Base-by-base conservation (phyloP, 2,797 vertebrate species). In the Neomorphus geoffroyi region DNA sequence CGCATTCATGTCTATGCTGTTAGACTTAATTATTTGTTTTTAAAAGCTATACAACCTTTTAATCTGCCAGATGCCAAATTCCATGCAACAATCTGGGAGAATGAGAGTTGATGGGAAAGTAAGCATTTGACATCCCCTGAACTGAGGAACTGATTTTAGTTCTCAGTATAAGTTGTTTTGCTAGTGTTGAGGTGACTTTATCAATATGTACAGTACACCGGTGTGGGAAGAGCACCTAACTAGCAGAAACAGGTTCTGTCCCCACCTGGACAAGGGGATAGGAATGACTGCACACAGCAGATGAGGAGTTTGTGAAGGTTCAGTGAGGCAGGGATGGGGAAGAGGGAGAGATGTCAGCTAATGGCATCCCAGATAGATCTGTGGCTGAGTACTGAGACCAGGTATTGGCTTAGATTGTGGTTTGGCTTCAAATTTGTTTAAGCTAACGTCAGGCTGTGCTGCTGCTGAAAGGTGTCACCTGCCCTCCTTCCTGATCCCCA, bases 11-110 rank as follows among this genome's bases (percentile, higher is more conserved):
- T 79, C 37, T 71, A 28, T 0, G 0, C 43, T 85, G 26, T 66
- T 87, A 60, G 21, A 77, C 45, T 91, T 32, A n/a, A 67, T 82
- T 56, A 64, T 21, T 92, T 85, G 41, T 46, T 91, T 95, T 94
- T 74, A 56, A 88, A 88, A 93, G n/a, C 54, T 78, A 9, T 65
- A 69, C 15, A 21, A 3, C 46, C 35, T 72, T 85, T 39, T 88
- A 73, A 81, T 75, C 56, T 66, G 24, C 43, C n/a, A 75, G 39
- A 70, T 66, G 66, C 62, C 65, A 72, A 53, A 72, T 35, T 79
- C n/a, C 26, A 27, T 43, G 32, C 3, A 7, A 70, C 83, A 77
- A 66, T 57, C 30, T 54, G 57, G 27, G 51, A 80, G 35, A 86
- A 80, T 82, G 33, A 21, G 45, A 75, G 27, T 26, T 58, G 46